Evolutionary conservation across 2,888 invertebrate genomes (phyloP).

Genomic region (Lomographa bimaculata): DNA sequence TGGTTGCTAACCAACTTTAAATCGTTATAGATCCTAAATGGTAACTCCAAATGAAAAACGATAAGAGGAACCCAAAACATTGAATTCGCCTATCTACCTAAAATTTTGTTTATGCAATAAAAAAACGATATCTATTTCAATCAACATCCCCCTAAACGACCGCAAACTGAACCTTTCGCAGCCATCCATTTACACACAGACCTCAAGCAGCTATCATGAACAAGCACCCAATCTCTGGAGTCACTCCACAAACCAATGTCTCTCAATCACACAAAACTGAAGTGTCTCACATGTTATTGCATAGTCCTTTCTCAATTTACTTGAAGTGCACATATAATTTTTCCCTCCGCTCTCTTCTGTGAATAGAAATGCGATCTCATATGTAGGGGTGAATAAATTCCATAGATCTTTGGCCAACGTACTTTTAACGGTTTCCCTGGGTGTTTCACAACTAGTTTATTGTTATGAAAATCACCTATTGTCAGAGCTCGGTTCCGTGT

Average conservation of each 20-base stretch:
- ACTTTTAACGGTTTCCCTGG: constrained; percentile 59
- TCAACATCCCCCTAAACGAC: constrained; percentile 5
- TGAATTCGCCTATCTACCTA: no score
- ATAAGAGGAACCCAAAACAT: no score
- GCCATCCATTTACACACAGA: constrained; percentile 4
- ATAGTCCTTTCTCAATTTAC: constrained; percentile 43
- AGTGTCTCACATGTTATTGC: constrained; percentile 34
- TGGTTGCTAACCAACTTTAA: no score
- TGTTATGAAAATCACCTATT: constrained; percentile 53
- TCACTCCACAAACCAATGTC: constrained; percentile 10
- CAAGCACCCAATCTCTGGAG: neutral
- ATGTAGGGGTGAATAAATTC: constrained; percentile 63
- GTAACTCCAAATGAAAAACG: no score
- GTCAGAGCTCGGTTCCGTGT: constrained; percentile 25
- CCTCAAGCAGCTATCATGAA: constrained; percentile 2
- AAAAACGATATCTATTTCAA: no score
- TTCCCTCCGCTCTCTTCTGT: constrained; percentile 44
- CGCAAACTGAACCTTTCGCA: neutral
- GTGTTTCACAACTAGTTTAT: constrained; percentile 52
- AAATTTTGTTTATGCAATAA: no score
- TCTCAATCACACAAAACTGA: constrained; percentile 30
- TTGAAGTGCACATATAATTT: constrained; percentile 45
- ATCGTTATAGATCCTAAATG: no score
- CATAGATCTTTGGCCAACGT: constrained; percentile 56
- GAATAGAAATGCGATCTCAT: constrained; percentile 55